Percentiles rank a stretch among this genome's conserved stretches.
These are phyloP conservation scores for Orchesellides sinensis DNA, from an alignment of 2,888 invertebrate genomes.

Conservation along the genomic window DNA sequence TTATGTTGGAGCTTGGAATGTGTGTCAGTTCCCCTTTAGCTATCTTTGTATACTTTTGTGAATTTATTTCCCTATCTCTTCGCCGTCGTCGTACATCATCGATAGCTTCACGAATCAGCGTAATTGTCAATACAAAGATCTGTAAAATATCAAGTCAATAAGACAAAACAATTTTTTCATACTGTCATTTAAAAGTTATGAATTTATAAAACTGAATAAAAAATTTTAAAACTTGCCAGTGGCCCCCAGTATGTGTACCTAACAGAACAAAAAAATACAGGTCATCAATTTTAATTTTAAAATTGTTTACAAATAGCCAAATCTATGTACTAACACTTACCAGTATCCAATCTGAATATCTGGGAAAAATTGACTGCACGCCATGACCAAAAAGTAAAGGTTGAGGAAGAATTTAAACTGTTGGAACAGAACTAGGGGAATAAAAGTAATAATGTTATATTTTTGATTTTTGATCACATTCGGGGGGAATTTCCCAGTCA, in stretches of 20 bases:
- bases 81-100: constrained; percentile 96
- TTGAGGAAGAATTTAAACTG: constrained; percentile 99
- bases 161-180: too few species aligned
- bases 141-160: constrained; percentile 74
- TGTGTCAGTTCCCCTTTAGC: constrained; percentile 79
- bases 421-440: constrained; percentile 94
- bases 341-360: constrained; percentile 97
- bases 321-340: constrained; percentile 77
- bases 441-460: constrained; percentile 94
- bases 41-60: constrained; percentile 92
- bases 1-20: constrained; percentile 91
- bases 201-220: neutral
- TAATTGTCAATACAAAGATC: constrained; percentile 97
- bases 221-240: constrained; percentile 79
- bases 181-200: neutral
- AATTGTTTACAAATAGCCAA: too few species aligned
- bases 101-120: constrained; percentile 96
- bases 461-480: constrained; percentile 99
- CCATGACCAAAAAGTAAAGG: constrained; percentile 98
- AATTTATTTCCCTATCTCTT: constrained; percentile 97
- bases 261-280: constrained; percentile 76
- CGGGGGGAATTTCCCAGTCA: constrained; percentile 92
- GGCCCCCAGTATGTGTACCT: constrained; percentile 99
- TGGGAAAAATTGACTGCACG: constrained; percentile 96
- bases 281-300: neutral